Evolutionary conservation across 1,140 invertebrate genomes (phyloP), one percentile per base, ranked within the genome.

Genomic region (silkworm (Bombyx mori)): DNA sequence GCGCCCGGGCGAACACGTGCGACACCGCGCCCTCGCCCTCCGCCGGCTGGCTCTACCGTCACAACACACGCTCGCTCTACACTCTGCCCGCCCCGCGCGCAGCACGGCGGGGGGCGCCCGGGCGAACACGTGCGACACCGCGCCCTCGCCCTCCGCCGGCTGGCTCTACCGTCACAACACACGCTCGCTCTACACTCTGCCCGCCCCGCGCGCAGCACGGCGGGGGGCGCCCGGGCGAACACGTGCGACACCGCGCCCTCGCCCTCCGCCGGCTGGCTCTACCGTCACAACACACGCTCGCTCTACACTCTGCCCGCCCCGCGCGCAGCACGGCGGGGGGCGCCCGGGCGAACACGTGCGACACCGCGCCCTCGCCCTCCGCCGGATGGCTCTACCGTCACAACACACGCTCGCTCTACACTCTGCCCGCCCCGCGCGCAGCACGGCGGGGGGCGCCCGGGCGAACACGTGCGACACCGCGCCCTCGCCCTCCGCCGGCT

Each of bases 51-150:
- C 93, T 90, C 79, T 93, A 90, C 65, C 47, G 8, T 7, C 12
- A 18, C 12, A 18, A 18, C 12, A 18, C 12, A 18, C 12, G 12
- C 12, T 18, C 12, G 12, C 12, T 18, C 12, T 18, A n/a, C n/a
- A n/a, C n/a, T n/a, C n/a, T n/a, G n/a, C n/a, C n/a, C n/a, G n/a
- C n/a, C n/a, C n/a, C n/a, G n/a, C n/a, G n/a, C 93, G 93, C 82
- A 98, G 95, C 61, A 97, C 93, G 0, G 93, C 91, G 8, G 97
- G 97, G 42, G 96, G 96, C 58, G 92, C 92, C 60, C 93, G 90
- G 66, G 95, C 94, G 74, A 96, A 96, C 49, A 88, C 83, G 64
- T 81, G 79, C 42, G 79, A 70, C 50, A 81, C 75, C 50, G 60
- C 66, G 4, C 12, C 12, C 56, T 58, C 46, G 46, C n/a, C 62